Evolutionary conservation across 2,888 invertebrate genomes (phyloP), one percentile per base, ranked within the genome.

Genomic region (Euphydryas editha): DNA sequence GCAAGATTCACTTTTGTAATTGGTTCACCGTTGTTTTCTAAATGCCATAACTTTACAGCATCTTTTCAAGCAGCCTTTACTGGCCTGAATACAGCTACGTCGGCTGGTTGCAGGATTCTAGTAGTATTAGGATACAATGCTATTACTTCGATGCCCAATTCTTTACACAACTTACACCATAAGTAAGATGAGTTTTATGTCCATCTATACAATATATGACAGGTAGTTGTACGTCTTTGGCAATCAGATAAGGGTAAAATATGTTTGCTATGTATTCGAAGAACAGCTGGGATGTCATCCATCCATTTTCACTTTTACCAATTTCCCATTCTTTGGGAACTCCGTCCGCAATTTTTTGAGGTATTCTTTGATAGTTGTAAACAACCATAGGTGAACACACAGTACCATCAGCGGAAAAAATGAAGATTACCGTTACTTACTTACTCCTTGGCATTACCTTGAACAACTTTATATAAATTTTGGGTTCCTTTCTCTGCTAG

Each of bases 261-360:
- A 61, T 62, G 17, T 78, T 78, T 39, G 60, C 75, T 46, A 80
- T 74, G 58, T 76, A 79, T 59, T 79, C 74, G 65, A 74, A 79
- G 70, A 80, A 79, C 11, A 74, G 72, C 71, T 76, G 72, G 17
- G 74, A 63, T 13, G 76, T 80, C 80, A 79, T 81, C 78, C 78
- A 78, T 4, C 79, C 80, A 71, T 75, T 78, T n/a, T 79, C 79
- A 61, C 73, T 73, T 64, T 75, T 60, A 10, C 76, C 78, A 49
- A 74, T 58, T 36, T 75, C 78, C 80, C 79, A 80, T 11, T 67
- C 71, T 68, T 72, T 62, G 15, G 74, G 75, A 47, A 75, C 67
- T n/a, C 70, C 61, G 17, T 69, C 70, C 18, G 67, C 39, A 49
- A 71, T 68, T 67, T 75, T 69, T 67, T 74, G 72, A 44, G 76